These are phyloP conservation scores for Agapostemon virescens DNA, from an alignment of 2,888 invertebrate species.

Conservation along the genomic window DNA sequence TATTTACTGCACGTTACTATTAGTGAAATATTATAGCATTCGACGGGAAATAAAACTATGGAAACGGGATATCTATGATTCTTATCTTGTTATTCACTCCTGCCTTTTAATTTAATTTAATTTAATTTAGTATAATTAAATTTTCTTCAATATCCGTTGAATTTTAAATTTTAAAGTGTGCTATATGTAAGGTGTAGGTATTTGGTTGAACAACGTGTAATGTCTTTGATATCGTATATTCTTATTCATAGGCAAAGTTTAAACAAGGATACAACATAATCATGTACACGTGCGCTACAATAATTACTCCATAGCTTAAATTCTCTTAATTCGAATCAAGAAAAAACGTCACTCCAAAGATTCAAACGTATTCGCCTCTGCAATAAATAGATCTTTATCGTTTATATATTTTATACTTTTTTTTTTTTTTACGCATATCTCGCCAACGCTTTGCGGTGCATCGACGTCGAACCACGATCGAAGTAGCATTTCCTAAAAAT, in stretches of 20 bases:
- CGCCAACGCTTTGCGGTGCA: slow-evolving; percentile 26
- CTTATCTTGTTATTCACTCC: slow-evolving; percentile 4
- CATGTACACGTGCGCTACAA: slow-evolving; percentile 71
- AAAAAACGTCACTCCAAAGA: slow-evolving; percentile 51
- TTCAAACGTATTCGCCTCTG: slow-evolving; percentile 51
- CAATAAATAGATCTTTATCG: slow-evolving; percentile 64
- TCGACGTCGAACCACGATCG: slow-evolving; percentile 11
- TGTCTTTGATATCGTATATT: slow-evolving; percentile 66
- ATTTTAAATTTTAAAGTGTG: too few relatives aligned
- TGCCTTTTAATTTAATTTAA: background rate
- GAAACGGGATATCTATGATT: slow-evolving; percentile 29
- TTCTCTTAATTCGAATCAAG: slow-evolving; percentile 50
- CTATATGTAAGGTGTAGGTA: too few relatives aligned
- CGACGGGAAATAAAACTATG: slow-evolving; percentile 57
- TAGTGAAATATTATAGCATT: slow-evolving; percentile 62
- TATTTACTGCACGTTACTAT: slow-evolving; percentile 60
- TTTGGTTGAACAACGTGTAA: background rate
- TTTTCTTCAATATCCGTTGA: background rate
- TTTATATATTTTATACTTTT: slow-evolving; percentile 53
- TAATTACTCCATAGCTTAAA: slow-evolving; percentile 64
- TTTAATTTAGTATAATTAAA: too few relatives aligned
- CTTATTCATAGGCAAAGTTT: slow-evolving; percentile 69
- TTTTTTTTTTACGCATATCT: slow-evolving; percentile 24
- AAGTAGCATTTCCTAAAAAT: slow-evolving; percentile 26
- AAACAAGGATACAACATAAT: slow-evolving; percentile 73